These are phyloP conservation scores for Smittia sp. DNA, from an alignment of 2,888 invertebrate genomes.

Conservation along the genomic window DNA sequence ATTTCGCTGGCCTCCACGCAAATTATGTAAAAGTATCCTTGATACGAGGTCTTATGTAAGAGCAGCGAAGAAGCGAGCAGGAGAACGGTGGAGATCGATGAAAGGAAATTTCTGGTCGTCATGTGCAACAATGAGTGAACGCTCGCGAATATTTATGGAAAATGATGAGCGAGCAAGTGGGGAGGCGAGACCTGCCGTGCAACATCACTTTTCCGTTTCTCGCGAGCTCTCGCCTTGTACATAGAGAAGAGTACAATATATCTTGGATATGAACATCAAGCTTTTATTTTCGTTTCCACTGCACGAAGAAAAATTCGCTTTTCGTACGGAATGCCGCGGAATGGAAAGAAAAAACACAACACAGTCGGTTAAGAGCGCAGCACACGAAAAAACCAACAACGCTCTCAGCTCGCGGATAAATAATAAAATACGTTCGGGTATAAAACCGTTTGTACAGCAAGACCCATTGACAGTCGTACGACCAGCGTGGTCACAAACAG, in stretches of 20 bases:
- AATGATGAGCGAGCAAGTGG: not conserved
- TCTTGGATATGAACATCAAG: slow-evolving; percentile 14
- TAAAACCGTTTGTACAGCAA: slow-evolving; percentile 28
- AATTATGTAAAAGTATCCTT: slow-evolving; percentile 20
- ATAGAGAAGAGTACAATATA: slow-evolving; percentile 5
- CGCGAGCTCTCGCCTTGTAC: not conserved
- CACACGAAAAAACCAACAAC: not conserved
- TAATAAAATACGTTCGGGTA: slow-evolving; percentile 34
- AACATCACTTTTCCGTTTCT: not conserved
- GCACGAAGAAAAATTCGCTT: not conserved
- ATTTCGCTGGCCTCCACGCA: not conserved
- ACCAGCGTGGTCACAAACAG: slow-evolving; percentile 35
- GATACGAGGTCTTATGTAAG: slow-evolving; percentile 1
- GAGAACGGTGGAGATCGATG: not conserved
- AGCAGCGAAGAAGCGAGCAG: not conserved
- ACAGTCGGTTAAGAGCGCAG: slow-evolving; percentile 33
- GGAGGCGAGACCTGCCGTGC: not conserved
- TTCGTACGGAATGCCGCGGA: slow-evolving; percentile 22
- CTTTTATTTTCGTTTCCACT: slow-evolving; percentile 2
- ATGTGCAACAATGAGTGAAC: not conserved
- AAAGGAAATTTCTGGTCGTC: not conserved
- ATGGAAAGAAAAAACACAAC: slow-evolving; percentile 13
- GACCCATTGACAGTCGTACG: slow-evolving; percentile 35
- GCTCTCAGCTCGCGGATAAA: slow-evolving; percentile 35
- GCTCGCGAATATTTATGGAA: slow-evolving; percentile 4